These are phyloP conservation scores for Pogonocichla stellata DNA, from an alignment of 2,113 vertebrate species.

Conservation along the genomic window DNA sequence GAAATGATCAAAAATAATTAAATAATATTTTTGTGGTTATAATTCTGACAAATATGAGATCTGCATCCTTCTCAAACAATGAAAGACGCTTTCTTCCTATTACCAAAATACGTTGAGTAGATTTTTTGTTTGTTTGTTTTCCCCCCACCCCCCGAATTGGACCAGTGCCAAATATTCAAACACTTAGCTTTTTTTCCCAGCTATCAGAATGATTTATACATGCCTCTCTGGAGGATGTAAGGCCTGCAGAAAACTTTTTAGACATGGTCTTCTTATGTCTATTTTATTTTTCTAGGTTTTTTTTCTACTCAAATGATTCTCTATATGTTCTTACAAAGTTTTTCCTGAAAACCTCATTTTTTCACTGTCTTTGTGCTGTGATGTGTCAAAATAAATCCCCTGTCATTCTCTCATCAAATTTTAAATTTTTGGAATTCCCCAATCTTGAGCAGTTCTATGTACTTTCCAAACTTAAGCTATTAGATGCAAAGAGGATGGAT, in stretches of 20 bases:
- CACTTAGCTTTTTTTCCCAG: neutral
- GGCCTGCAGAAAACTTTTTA: neutral
- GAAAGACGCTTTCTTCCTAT: neutral
- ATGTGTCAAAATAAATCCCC: neutral
- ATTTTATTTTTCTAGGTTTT: neutral
- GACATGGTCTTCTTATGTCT: neutral
- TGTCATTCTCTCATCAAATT: neutral
- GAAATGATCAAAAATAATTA: neutral
- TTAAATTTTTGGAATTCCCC: neutral
- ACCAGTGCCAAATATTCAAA: neutral
- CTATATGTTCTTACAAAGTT: neutral
- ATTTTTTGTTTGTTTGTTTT: neutral
- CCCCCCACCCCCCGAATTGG: neutral
- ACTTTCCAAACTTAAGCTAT: neutral
- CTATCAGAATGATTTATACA: neutral
- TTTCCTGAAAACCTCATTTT: neutral
- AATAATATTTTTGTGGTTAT: neutral
- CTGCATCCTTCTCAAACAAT: neutral
- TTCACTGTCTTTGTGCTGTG: neutral
- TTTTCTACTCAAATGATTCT: neutral
- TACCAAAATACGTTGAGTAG: neutral
- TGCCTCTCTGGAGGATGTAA: neutral
- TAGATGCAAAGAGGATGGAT: neutral
- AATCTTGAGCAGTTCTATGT: neutral
- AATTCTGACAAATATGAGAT: neutral